Conservation (phyloP, 2,888 invertebrate genomes). For the Oxytorus armatus region DNA sequence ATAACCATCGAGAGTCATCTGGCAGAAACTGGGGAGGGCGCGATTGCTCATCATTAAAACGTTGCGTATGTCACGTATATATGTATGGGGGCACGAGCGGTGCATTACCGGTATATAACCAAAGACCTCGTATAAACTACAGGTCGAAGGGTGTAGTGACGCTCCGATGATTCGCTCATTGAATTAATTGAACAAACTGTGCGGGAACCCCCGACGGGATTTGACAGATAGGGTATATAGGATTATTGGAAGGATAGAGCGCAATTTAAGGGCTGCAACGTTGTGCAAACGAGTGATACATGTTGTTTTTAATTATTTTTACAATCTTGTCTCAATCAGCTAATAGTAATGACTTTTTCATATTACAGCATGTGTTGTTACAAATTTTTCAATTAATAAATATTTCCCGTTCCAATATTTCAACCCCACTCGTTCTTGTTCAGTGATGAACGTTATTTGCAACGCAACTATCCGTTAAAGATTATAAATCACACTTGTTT, state of each 20-base stretch:
- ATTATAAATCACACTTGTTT: no score
- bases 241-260: conserved; percentile 3
- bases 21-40: conserved; percentile 71
- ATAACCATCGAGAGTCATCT: conserved; percentile 84
- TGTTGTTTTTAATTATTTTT: not conserved
- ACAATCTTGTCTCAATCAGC: not conserved
- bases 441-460: no score
- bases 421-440: no score
- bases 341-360: not conserved
- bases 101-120: not conserved
- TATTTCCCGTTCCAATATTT: no score
- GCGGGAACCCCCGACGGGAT: not conserved
- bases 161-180: conserved; percentile 80
- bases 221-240: not conserved
- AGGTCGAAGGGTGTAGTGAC: conserved; percentile 57
- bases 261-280: not conserved
- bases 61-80: conserved; percentile 63
- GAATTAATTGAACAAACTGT: conserved; percentile 78
- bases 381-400: no score
- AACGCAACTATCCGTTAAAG: no score
- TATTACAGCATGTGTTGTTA: not conserved
- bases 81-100: conserved; percentile 37
- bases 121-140: conserved; percentile 11
- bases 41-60: conserved; percentile 79
- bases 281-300: not conserved